Conservation (phyloP, 2,888 invertebrate genomes). For the Anticlea derivata region DNA sequence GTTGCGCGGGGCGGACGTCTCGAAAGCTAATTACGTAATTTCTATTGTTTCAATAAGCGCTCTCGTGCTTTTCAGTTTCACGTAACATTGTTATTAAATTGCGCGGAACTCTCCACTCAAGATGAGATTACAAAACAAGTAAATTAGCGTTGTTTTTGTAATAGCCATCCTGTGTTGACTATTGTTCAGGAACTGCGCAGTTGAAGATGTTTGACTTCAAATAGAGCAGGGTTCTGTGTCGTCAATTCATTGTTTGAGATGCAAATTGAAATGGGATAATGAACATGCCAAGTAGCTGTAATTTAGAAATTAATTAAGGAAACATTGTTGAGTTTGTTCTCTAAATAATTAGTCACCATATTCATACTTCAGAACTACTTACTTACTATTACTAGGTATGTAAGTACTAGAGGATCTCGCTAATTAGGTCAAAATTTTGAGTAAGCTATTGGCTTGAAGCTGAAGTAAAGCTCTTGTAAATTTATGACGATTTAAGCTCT, state of each 20-base stretch:
- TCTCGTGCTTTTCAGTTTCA: constrained; percentile 64
- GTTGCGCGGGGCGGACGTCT: constrained; percentile 71
- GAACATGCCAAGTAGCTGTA: constrained; percentile 11
- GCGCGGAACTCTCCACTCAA: constrained; percentile 54
- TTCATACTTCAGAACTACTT: no score
- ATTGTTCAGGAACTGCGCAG: constrained; percentile 58
- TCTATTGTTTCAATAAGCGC: constrained; percentile 68
- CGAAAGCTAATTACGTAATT: constrained; percentile 76
- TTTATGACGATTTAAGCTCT: no score
- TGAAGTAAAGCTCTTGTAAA: no score
- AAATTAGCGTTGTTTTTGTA: constrained; percentile 73
- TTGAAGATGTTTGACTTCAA: constrained; percentile 49
- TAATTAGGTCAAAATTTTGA: no score
- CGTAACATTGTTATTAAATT: constrained; percentile 78
- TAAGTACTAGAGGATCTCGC: no score
- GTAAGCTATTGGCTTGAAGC: no score
- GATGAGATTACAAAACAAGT: constrained; percentile 67
- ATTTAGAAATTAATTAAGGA: constrained; percentile 13
- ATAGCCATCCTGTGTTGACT: constrained; percentile 55
- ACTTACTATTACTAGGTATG: no score
- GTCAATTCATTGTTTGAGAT: constrained; percentile 34
- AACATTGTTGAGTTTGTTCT: no score
- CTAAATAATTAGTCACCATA: no score
- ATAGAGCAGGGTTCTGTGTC: constrained; percentile 41
- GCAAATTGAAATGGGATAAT: constrained; percentile 32